phyloP scores from a whole-genome alignment of 2,888 invertebrate genomes.

The Apotomis turbidana region DNA sequence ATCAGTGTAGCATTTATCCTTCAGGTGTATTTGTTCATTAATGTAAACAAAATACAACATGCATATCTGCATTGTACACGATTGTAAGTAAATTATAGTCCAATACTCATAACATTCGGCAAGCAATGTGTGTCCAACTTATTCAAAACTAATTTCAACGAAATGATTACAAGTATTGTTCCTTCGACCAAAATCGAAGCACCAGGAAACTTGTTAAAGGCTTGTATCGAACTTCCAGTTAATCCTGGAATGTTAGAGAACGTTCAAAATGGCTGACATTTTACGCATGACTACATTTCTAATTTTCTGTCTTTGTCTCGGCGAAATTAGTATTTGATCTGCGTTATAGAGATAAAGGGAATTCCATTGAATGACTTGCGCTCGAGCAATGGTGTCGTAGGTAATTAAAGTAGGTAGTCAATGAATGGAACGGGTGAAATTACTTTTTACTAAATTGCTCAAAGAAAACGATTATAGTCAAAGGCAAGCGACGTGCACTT shows the following conservation, averaged over 20 bases:
- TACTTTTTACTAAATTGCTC: constrained; percentile 19
- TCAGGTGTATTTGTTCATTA: no score
- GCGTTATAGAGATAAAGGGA: constrained; percentile 45
- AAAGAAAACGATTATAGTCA: background rate
- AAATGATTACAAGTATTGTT: constrained; percentile 2
- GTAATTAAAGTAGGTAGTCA: constrained; percentile 29
- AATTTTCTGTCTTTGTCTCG: constrained; percentile 74
- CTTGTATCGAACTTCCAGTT: constrained; percentile 23
- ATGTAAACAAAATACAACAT: no score
- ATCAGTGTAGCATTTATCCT: no score
- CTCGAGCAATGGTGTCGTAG: constrained; percentile 35
- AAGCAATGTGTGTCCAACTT: background rate
- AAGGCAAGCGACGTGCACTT: background rate
- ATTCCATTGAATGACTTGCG: constrained; percentile 25
- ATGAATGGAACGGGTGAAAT: constrained; percentile 17
- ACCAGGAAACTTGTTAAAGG: constrained; percentile 7
- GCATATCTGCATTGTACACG: no score
- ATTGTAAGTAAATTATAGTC: background rate
- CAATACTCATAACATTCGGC: background rate
- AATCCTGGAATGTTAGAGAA: constrained; percentile 31
- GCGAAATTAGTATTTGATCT: constrained; percentile 73
- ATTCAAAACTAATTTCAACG: constrained; percentile 8
- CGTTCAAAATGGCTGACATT: constrained; percentile 54
- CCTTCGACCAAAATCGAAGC: constrained; percentile 6
- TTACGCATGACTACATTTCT: constrained; percentile 72